A percentile compares a stretch with the other conserved stretches of the same genome.
Evolutionary conservation across 1,140 invertebrate species (phyloP).

Genomic region (Nebria ingens): DNA sequence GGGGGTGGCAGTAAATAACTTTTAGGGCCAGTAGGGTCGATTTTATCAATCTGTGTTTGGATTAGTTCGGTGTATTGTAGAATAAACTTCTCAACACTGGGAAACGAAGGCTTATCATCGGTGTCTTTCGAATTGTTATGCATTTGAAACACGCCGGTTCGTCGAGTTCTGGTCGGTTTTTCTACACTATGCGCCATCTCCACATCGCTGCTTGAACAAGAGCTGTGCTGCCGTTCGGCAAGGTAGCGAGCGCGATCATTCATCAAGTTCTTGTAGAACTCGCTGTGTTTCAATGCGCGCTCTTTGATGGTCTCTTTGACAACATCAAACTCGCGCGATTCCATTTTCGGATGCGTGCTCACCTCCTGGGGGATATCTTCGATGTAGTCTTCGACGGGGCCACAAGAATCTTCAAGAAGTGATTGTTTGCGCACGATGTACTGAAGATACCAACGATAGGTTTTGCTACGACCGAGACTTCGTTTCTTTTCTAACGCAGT

Average conservation of each 20-base stretch:
- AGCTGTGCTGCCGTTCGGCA: neutral
- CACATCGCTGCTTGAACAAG: neutral
- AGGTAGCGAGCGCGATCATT: neutral
- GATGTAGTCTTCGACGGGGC: neutral
- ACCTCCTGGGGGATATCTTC: too few relatives aligned
- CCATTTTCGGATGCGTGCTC: neutral
- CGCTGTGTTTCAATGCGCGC: neutral
- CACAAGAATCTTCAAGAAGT: neutral
- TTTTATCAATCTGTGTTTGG: slow-evolving; percentile 13
- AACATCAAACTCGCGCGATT: neutral
- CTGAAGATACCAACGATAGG: neutral
- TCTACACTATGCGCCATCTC: neutral
- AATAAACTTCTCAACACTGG: slow-evolving; percentile 27
- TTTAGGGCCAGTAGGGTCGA: neutral
- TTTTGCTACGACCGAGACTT: neutral
- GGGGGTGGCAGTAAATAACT: slow-evolving; percentile 21
- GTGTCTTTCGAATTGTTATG: slow-evolving; percentile 9
- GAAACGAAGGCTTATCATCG: slow-evolving; percentile 18
- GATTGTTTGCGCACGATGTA: neutral
- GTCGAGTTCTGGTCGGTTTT: slow-evolving; percentile 22
- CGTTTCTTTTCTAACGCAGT: too few relatives aligned
- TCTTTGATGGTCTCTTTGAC: neutral
- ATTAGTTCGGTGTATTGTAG: slow-evolving; percentile 24
- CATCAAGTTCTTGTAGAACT: neutral
- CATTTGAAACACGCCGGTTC: slow-evolving; percentile 23